Percentiles rank a stretch among this genome's conserved stretches.
phyloP scores from a whole-genome alignment of 2,797 vertebrate genomes.

The Pseudomugil gertrudae region DNA sequence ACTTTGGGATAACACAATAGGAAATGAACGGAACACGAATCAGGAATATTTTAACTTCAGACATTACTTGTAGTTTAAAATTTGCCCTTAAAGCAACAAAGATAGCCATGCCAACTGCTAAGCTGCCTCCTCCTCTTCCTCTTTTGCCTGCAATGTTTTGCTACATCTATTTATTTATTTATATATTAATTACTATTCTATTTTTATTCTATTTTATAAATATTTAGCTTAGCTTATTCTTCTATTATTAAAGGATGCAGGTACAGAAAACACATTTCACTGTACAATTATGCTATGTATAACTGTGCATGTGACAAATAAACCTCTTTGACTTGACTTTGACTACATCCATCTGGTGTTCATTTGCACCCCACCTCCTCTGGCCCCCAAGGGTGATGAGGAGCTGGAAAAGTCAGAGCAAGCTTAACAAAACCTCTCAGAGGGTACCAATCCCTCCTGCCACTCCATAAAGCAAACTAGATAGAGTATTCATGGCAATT shows the following conservation, averaged over 20 bases:
- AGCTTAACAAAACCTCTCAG: constrained; percentile 72
- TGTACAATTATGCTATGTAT: too few species aligned
- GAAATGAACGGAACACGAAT: constrained; percentile 26
- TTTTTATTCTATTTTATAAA: too few species aligned
- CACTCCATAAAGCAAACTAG: constrained; percentile 67
- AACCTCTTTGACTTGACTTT: too few species aligned
- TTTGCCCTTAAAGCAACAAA: constrained; percentile 25
- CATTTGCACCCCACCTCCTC: constrained; percentile 65
- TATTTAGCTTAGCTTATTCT: too few species aligned
- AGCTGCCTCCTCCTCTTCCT: background rate
- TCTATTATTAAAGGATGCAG: too few species aligned
- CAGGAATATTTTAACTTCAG: constrained; percentile 4
- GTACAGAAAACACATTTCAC: too few species aligned
- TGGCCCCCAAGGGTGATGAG: constrained; percentile 48
- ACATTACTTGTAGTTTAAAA: background rate
- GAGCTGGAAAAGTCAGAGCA: constrained; percentile 32
- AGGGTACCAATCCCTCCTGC: constrained; percentile 62
- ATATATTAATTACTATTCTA: too few species aligned
- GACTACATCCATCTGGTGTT: constrained; percentile 73
- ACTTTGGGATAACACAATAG: constrained; percentile 58
- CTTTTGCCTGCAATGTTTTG: constrained; percentile 39
- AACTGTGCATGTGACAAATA: too few species aligned
- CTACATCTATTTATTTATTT: too few species aligned
- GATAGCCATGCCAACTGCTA: background rate
- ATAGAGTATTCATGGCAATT: constrained; percentile 78